Evolutionary conservation across 2,888 invertebrate genomes (phyloP).

Genomic region (Brenthis ino): DNA sequence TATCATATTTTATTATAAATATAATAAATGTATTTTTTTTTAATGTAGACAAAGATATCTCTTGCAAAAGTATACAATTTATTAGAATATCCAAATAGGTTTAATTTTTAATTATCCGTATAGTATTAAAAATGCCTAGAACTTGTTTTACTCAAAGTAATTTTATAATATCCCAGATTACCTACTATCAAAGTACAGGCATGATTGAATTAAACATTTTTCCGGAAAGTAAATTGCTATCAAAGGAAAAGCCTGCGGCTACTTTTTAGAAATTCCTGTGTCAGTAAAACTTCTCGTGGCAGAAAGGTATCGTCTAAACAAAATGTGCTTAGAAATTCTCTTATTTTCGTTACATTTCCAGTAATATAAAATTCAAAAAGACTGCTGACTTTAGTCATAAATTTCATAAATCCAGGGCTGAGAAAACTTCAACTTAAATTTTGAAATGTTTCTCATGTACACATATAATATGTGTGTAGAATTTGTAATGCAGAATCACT

Average conservation of each 20-base stretch:
- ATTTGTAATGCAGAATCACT: neutral
- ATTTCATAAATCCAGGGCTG: slow-evolving; percentile 8
- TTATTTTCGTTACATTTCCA: slow-evolving; percentile 19
- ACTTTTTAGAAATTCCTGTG: slow-evolving; percentile 35
- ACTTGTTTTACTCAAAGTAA: slow-evolving; percentile 10
- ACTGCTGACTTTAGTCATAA: slow-evolving; percentile 12
- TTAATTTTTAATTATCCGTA: neutral
- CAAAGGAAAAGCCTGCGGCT: slow-evolving; percentile 37
- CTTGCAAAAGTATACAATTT: neutral
- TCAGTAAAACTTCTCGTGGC: slow-evolving; percentile 29
- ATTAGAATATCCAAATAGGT: neutral
- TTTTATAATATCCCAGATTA: slow-evolving; percentile 17
- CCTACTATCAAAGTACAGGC: slow-evolving; percentile 12
- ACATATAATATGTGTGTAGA: neutral
- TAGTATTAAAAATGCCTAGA: neutral
- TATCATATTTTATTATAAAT: neutral
- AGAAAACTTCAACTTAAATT: slow-evolving; percentile 6
- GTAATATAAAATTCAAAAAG: slow-evolving; percentile 21
- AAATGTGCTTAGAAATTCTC: slow-evolving; percentile 23
- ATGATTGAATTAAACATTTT: slow-evolving; percentile 41
- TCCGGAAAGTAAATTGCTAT: slow-evolving; percentile 39
- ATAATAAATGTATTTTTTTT: too few species aligned
- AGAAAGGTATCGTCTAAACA: slow-evolving; percentile 26
- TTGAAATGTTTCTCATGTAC: slow-evolving; percentile 5
- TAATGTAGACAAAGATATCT: too few species aligned